Evolutionary conservation across 2,888 invertebrate species (phyloP), one percentile per base, ranked within the genome.

Genomic region (Empis stercorea): DNA sequence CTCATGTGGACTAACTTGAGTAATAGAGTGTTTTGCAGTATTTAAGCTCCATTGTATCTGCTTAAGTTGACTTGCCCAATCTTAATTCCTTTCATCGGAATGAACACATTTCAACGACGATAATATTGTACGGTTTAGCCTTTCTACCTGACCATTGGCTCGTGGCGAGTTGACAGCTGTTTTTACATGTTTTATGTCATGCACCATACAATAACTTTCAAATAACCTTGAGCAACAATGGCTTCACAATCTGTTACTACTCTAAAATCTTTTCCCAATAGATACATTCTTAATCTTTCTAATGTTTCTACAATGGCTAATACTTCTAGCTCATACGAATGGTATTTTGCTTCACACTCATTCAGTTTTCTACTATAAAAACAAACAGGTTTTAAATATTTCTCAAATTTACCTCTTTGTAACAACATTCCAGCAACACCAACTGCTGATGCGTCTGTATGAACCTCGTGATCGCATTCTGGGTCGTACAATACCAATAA

Each of bases 251-350:
- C 63, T 20, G 20, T 20, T 4, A 20, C 5, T 20, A 20, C 20
- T 20, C 20, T 20, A 5, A 4, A 20, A 4, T 59, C 41, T 47
- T 49, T 10, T n/a, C 61, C 61, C 30, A 63, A 42, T n/a, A 63
- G 44, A 47, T 63, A 65, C 5, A 60, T 52, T 13, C 62, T 47
- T 47, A 64, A 63, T 38, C 60, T 59, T 36, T 62, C 57, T 13
- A 63, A 41, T 2, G 61, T 56, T 53, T 59, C 51, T 15, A 64
- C 58, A 10, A 63, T 54, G 1, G 61, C 61, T 14, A 65, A 47
- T 10, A 62, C 59, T 52, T 65, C 62, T 5, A 65, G 46, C 43
- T 65, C 61, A 46, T 61, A 62, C 45, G 60, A 59, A 15, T 52
- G 49, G 42, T 59, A 63, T 44, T 57, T 58, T 37, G 53, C 44